Evolutionary conservation across 2,113 vertebrate genomes (phyloP).

Genomic region (Daubentonia madagascariensis): DNA sequence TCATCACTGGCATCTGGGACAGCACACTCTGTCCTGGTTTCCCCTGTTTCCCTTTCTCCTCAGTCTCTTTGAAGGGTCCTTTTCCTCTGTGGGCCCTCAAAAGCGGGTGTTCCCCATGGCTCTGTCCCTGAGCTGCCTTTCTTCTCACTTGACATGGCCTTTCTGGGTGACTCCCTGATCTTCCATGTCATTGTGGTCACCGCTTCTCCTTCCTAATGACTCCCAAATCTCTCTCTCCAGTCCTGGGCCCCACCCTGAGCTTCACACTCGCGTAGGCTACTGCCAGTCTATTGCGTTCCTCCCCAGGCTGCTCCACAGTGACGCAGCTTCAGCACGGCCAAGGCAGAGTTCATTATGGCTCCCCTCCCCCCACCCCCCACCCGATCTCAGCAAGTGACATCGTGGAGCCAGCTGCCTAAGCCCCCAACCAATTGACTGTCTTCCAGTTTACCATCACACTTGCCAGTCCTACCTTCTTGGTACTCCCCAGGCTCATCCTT

Average conservation of each 20-base stretch:
- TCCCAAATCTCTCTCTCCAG: neutral
- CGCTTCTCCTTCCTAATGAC: neutral
- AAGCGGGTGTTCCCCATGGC: neutral
- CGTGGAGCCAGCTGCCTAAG: neutral
- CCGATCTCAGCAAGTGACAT: neutral
- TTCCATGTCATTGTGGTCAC: neutral
- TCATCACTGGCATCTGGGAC: neutral
- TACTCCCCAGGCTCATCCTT: neutral
- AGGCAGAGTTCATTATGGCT: neutral
- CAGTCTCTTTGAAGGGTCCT: neutral
- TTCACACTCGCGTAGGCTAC: neutral
- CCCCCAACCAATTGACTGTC: fast-evolving
- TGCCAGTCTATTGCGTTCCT: neutral
- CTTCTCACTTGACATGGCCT: neutral
- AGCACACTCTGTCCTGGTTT: neutral
- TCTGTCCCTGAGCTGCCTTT: neutral
- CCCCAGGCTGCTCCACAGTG: neutral
- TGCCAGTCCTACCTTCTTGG: neutral
- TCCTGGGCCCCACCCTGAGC: neutral
- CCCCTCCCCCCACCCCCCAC: neutral
- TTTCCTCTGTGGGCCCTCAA: neutral
- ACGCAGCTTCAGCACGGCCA: neutral
- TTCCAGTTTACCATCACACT: neutral
- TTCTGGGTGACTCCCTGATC: neutral
- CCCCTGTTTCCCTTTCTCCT: neutral